These are phyloP conservation scores for Oceanodroma tethys DNA, from an alignment of 2,113 vertebrate genomes.

Conservation along the genomic window DNA sequence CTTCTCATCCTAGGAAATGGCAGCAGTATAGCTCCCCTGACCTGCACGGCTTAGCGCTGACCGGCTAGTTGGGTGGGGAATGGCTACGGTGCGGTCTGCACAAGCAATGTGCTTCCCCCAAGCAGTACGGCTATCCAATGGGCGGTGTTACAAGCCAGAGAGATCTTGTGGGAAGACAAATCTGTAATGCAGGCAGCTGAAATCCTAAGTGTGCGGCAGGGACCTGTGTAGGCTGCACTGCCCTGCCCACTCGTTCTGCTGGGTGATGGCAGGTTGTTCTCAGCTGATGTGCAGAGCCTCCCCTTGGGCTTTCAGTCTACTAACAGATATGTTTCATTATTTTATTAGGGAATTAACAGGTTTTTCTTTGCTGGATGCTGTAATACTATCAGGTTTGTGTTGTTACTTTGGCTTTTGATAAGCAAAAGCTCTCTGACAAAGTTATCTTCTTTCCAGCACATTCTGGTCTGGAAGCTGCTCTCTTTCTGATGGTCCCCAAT, in stretches of 20 bases:
- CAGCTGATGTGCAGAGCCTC: neutral
- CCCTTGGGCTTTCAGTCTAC: neutral
- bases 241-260: neutral
- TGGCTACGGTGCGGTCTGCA: neutral
- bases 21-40: neutral
- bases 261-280: neutral
- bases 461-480: neutral
- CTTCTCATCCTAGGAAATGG: neutral
- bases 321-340: neutral
- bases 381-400: neutral
- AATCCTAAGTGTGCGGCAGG: neutral
- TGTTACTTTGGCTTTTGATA: neutral
- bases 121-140: neutral
- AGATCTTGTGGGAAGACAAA: neutral
- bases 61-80: neutral
- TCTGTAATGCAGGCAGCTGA: neutral
- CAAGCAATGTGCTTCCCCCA: neutral
- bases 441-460: neutral
- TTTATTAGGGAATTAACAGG: neutral
- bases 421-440: neutral
- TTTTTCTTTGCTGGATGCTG: neutral
- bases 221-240: neutral
- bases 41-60: neutral
- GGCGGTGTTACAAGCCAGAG: neutral
- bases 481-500: neutral